Evolutionary conservation across 1,140 invertebrate species (phyloP), one percentile per base, ranked within the genome.

Genomic region (Pristionchus pacificus): DNA sequence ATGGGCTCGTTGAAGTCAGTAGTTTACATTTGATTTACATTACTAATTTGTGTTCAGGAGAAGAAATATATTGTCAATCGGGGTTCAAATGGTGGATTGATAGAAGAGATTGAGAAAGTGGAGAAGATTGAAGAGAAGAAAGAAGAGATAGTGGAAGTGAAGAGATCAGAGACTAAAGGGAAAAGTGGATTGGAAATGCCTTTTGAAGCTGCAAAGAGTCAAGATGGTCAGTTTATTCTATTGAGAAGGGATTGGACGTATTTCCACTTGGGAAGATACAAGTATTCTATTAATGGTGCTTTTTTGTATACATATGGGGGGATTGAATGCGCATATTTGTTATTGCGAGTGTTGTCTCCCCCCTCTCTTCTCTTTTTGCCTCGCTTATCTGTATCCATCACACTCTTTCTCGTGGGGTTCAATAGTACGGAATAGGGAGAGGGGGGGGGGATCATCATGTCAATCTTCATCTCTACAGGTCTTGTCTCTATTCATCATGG

Each of bases 401-500:
- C 65, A 24, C 27, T 60, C 27, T 60, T 60, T 60, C 59, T 10
- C 10, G n/a, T 60, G 59, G 27, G 3, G 25, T n/a, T 10, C 28
- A 14, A 64, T 13, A 33, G 1, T 32, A 1, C 14, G 19, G 1
- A 32, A 32, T 33, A 65, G 38, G 25, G 31, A 28, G 27, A 57
- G 57, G 62, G 64, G 57, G 32, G 15, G 25, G 13, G 13, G 1
- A 32, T 33, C 30, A 65, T 38, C 27, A 30, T 32, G 13, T 15
- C 31, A 33, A 10, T 3, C 24, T n/a, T n/a, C n/a, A n/a, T n/a
- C n/a, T n/a, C n/a, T n/a, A n/a, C 0, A 57, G 25, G 30, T 55
- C 10, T 57, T 55, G 33, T 49, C 30, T 33, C 55, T 24, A 80
- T 79, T 25, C 49, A 65, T 14, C 59, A 64, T 28, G 74, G 74